phyloP scores from a whole-genome alignment of 2,888 invertebrate species.

The Sphaeridia pumilis region DNA sequence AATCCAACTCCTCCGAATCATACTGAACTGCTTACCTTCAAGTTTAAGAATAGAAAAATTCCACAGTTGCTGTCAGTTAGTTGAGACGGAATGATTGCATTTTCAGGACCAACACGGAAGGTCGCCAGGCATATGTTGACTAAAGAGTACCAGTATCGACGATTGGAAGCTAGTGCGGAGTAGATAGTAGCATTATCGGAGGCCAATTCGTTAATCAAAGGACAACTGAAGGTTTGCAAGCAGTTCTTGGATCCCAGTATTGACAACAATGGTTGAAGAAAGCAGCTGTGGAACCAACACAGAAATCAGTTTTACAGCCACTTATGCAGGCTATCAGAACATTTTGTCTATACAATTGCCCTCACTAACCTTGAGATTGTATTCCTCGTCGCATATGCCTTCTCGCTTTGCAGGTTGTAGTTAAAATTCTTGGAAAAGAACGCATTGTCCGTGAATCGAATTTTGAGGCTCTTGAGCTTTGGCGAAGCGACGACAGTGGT shows the following conservation, averaged over 20 bases:
- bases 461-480: constrained; percentile 24
- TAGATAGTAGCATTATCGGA: constrained; percentile 20
- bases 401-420: constrained; percentile 11
- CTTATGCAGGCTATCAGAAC: too few species aligned
- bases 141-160: constrained; percentile 18
- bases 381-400: constrained; percentile 22
- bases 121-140: constrained; percentile 28
- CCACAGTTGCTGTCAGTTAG: constrained; percentile 5
- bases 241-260: constrained; percentile 26
- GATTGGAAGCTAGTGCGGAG: constrained; percentile 19
- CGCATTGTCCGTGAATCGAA: constrained; percentile 28
- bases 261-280: constrained; percentile 23
- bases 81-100: constrained; percentile 5
- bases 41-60: constrained; percentile 6
- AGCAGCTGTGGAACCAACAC: too few species aligned
- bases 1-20: too few species aligned
- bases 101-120: constrained; percentile 17
- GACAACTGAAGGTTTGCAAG: constrained; percentile 33
- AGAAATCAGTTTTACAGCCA: too few species aligned
- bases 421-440: constrained; percentile 20
- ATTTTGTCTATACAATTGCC: too few species aligned
- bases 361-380: constrained; percentile 28
- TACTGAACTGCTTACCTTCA: constrained; percentile 6
- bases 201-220: constrained; percentile 27
- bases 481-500: constrained; percentile 23